phyloP scores from a whole-genome alignment of 2,797 vertebrate genomes.

The Argya squamiceps region DNA sequence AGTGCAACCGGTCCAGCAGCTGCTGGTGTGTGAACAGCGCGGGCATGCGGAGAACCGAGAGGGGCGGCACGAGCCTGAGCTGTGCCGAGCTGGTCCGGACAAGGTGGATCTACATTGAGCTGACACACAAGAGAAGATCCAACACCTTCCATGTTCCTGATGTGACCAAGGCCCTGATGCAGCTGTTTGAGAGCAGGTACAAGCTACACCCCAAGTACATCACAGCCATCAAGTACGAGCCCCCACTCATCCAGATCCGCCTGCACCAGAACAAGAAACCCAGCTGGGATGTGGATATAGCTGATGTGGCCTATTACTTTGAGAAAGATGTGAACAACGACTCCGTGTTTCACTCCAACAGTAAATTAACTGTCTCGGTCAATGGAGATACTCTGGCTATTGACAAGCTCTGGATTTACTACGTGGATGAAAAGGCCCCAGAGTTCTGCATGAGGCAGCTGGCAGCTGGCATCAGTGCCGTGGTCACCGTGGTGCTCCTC shows the following conservation, averaged over 20 bases:
- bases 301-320: constrained; percentile 85
- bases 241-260: constrained; percentile 52
- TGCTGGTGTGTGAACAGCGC: constrained; percentile 93
- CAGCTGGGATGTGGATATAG: constrained; percentile 64
- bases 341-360: constrained; percentile 67
- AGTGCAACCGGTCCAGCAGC: constrained; percentile 82
- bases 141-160: background rate
- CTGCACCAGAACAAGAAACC: constrained; percentile 62
- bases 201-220: constrained; percentile 65
- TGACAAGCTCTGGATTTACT: constrained; percentile 83
- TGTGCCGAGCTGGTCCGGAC: constrained; percentile 86
- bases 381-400: constrained; percentile 67
- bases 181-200: constrained; percentile 69
- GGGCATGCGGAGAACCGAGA: constrained; percentile 84
- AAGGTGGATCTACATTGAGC: constrained; percentile 59
- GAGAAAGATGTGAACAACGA: constrained; percentile 87
- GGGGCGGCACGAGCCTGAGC: constrained; percentile 74
- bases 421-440: constrained; percentile 82
- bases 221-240: constrained; percentile 66
- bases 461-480: constrained; percentile 80
- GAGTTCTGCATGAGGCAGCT: constrained; percentile 85
- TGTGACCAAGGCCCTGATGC: background rate
- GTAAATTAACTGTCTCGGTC: constrained; percentile 20
- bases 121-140: constrained; percentile 41
- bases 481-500: constrained; percentile 83